Evolutionary conservation across 2,797 vertebrate species (phyloP).

Genomic region (Etheostoma nigrum): DNA sequence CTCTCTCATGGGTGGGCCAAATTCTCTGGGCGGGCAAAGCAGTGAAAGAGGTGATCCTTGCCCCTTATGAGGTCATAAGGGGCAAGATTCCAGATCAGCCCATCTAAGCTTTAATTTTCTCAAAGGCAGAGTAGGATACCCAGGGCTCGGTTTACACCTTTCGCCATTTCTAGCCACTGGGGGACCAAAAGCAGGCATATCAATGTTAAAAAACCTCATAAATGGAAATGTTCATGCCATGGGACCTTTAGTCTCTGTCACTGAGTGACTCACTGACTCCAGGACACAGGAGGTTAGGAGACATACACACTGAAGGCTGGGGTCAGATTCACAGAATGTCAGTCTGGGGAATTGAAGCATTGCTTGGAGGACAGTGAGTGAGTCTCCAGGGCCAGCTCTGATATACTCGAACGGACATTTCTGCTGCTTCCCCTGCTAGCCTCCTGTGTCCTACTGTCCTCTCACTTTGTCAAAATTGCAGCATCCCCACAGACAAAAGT

Average conservation of each 20-base stretch:
- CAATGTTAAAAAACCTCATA: no score
- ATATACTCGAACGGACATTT: constrained; percentile 37
- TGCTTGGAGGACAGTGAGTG: constrained; percentile 45
- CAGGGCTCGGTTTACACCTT: no score
- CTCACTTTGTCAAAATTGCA: constrained; percentile 46
- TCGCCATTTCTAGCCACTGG: no score
- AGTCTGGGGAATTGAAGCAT: constrained; percentile 43
- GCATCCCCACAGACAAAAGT: constrained; percentile 12
- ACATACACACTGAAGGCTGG: constrained; percentile 19
- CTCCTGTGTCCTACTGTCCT: constrained; percentile 46
- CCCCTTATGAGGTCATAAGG: no score
- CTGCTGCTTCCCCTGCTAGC: constrained; percentile 28
- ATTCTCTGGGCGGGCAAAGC: no score
- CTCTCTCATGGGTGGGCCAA: no score
- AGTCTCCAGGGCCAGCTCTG: constrained; percentile 47
- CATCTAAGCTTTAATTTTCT: no score
- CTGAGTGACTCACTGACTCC: constrained; percentile 32
- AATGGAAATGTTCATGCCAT: no score
- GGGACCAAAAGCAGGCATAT: no score
- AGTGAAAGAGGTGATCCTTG: no score
- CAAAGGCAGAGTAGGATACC: no score
- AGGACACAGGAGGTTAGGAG: background rate
- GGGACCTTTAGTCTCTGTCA: constrained; percentile 8
- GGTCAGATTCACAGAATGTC: constrained; percentile 34
- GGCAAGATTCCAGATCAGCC: no score